Conservation (phyloP, 2,888 invertebrate genomes). For the Chrysina gloriosa region DNA sequence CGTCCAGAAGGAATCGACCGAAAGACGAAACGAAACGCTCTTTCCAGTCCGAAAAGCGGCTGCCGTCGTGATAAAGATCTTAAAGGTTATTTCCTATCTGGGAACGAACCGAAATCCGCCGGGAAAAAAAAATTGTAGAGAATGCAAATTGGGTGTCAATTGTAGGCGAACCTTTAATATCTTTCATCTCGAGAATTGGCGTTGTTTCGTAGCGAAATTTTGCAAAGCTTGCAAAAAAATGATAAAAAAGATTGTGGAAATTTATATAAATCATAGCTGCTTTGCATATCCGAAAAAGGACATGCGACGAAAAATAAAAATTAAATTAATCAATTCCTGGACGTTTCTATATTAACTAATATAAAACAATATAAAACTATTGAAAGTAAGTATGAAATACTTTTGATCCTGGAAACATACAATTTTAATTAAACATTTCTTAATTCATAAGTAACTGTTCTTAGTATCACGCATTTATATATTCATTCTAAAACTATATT, state of each 20-base stretch:
- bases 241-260: neutral
- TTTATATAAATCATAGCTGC: slow-evolving; percentile 26
- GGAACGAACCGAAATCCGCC: neutral
- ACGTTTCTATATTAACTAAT: too few relatives aligned
- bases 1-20: slow-evolving; percentile 14
- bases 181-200: slow-evolving; percentile 34
- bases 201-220: slow-evolving; percentile 9
- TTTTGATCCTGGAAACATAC: too few relatives aligned
- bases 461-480: too few relatives aligned
- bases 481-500: too few relatives aligned
- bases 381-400: too few relatives aligned
- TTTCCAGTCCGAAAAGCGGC: neutral
- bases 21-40: neutral
- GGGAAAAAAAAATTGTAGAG: slow-evolving; percentile 26
- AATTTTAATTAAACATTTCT: too few relatives aligned
- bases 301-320: too few relatives aligned
- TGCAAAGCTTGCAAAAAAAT: neutral
- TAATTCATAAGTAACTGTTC: too few relatives aligned
- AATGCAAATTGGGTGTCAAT: slow-evolving; percentile 36
- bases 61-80: slow-evolving; percentile 15
- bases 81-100: slow-evolving; percentile 24
- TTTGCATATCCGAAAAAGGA: too few relatives aligned
- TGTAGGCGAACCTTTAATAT: slow-evolving; percentile 31
- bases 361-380: too few relatives aligned
- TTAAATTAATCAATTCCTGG: too few relatives aligned